Conservation (phyloP, 2,113 vertebrate genomes). For the Ancistrus triradiatus region DNA sequence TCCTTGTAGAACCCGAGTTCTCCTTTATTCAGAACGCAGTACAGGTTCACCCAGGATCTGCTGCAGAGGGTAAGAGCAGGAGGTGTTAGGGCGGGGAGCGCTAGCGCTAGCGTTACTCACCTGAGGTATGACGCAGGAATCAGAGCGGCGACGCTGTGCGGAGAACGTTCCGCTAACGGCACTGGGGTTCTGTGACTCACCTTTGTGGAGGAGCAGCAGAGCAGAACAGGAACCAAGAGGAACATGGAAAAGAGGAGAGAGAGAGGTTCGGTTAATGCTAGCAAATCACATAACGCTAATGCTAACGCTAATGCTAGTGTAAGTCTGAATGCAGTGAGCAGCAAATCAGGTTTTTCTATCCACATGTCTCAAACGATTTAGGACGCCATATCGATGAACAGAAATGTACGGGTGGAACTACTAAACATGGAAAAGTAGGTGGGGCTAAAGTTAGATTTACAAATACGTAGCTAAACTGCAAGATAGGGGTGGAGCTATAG, state of each 20-base stretch:
- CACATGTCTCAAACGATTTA: neutral
- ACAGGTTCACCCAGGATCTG: conserved; percentile 94
- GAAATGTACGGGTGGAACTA: too few species aligned
- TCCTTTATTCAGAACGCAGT: conserved; percentile 88
- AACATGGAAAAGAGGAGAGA: conserved; percentile 41
- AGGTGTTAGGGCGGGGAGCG: too few species aligned
- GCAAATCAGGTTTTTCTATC: neutral
- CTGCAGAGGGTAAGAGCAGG: conserved; percentile 52
- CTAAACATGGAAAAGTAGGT: too few species aligned
- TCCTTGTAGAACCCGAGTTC: conserved; percentile 95
- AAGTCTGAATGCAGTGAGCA: conserved; percentile 6
- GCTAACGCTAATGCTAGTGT: conserved; percentile 26
- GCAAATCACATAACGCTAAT: neutral
- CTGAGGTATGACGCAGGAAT: conserved; percentile 21
- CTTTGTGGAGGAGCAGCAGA: conserved; percentile 63
- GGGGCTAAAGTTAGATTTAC: too few species aligned
- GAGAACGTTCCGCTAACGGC: conserved; percentile 6
- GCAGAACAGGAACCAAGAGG: too few species aligned
- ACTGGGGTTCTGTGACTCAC: conserved; percentile 60
- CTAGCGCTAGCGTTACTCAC: conserved; percentile 40
- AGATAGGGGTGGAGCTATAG: too few species aligned
- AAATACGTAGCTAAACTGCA: too few species aligned
- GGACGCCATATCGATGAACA: too few species aligned
- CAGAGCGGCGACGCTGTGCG: conserved; percentile 21
- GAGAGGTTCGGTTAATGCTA: conserved; percentile 60